Percentiles rank a stretch among this genome's conserved stretches.
phyloP scores from a whole-genome alignment of 2,113 vertebrate species.

The Syngnathus floridae region DNA sequence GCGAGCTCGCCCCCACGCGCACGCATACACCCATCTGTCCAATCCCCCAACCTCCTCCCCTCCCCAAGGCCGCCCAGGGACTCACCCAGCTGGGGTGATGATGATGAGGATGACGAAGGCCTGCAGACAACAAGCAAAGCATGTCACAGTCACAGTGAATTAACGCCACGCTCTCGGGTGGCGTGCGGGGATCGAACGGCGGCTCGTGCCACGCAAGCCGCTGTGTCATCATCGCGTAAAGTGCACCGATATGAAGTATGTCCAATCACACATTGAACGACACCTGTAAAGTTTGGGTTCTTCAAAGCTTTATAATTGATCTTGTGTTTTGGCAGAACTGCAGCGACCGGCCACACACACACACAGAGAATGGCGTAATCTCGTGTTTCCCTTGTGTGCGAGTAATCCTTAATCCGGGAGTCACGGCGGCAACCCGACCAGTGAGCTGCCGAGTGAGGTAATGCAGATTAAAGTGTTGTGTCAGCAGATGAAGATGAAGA shows the following conservation, averaged over 20 bases:
- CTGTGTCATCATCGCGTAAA: conserved; percentile 17
- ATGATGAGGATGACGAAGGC: background rate
- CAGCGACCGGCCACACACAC: too few relatives aligned
- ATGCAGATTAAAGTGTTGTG: conserved; percentile 1
- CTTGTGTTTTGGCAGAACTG: background rate
- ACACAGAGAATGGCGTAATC: background rate
- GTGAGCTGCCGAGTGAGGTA: background rate
- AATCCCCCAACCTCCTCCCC: conserved; percentile 14
- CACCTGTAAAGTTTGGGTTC: background rate
- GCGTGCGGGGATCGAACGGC: conserved; percentile 24
- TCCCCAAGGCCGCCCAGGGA: conserved; percentile 19
- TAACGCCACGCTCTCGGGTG: conserved; percentile 33
- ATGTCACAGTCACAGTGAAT: conserved; percentile 46
- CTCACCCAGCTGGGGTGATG: conserved; percentile 17
- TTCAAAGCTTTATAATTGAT: background rate
- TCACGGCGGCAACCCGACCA: background rate
- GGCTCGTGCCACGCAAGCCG: conserved; percentile 15
- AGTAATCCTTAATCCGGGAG: conserved; percentile 4
- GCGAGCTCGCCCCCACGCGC: conserved; percentile 19
- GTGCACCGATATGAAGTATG: too few relatives aligned
- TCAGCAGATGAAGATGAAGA: background rate
- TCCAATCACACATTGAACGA: background rate
- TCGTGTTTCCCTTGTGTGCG: background rate
- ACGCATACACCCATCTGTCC: conserved; percentile 43
- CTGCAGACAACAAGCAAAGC: conserved; percentile 22